Evolutionary conservation across 2,113 vertebrate genomes (phyloP).

Genomic region (Aviceda subcristata): DNA sequence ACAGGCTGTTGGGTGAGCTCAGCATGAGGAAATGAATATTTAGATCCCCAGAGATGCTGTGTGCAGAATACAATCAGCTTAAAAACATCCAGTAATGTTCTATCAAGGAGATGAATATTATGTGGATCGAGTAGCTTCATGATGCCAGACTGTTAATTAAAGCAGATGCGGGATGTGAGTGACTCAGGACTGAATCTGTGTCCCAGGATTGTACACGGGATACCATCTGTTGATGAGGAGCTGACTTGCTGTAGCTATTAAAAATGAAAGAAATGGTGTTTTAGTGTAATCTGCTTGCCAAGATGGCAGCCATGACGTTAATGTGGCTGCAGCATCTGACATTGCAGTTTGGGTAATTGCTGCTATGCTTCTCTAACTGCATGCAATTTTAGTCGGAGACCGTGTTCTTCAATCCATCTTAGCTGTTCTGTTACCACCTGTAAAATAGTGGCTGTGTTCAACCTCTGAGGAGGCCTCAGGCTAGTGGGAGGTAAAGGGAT

Average conservation of each 20-base stretch:
- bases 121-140: not conserved
- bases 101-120: not conserved
- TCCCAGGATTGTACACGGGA: not conserved
- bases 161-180: not conserved
- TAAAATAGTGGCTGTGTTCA: not conserved
- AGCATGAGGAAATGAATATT: not conserved
- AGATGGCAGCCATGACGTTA: not conserved
- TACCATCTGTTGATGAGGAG: constrained; percentile 23
- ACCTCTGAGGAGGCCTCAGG: not conserved
- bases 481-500: not conserved
- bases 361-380: not conserved
- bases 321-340: not conserved
- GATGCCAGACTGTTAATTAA: not conserved
- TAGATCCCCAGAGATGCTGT: not conserved
- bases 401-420: fast-evolving
- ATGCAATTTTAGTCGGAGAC: fast-evolving
- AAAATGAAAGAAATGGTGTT: not conserved
- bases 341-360: not conserved
- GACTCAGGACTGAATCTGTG: not conserved
- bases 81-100: not conserved
- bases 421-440: not conserved
- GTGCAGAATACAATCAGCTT: not conserved
- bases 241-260: not conserved
- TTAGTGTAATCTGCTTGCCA: not conserved
- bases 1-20: not conserved